These are phyloP conservation scores for Columbina picui DNA, from an alignment of 2,113 vertebrate species.

Conservation along the genomic window DNA sequence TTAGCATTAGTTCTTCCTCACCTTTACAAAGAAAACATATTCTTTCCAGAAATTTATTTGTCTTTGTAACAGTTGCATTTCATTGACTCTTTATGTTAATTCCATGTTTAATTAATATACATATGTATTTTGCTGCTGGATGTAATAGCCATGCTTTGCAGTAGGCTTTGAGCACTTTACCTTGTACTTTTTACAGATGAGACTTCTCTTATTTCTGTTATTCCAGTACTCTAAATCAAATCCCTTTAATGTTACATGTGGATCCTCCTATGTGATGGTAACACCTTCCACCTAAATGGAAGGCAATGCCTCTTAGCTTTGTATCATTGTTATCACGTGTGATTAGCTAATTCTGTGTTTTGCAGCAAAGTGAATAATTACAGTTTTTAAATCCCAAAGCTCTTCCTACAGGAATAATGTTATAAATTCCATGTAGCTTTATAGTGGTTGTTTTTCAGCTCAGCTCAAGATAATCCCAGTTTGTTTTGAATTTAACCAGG, in stretches of 20 bases:
- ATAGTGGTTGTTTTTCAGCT: background rate
- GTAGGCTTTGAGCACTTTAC: background rate
- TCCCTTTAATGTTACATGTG: background rate
- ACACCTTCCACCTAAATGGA: background rate
- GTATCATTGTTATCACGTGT: background rate
- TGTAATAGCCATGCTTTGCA: background rate
- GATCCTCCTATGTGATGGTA: background rate
- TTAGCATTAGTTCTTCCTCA: background rate
- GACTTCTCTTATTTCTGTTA: background rate
- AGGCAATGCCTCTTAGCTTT: background rate
- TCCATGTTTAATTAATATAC: background rate
- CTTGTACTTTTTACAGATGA: background rate
- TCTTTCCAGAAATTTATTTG: background rate
- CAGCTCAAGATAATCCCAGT: background rate
- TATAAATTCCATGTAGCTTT: background rate
- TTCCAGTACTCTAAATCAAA: background rate
- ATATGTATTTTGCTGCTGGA: background rate
- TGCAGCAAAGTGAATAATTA: background rate
- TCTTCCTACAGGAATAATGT: background rate
- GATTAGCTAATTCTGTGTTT: background rate
- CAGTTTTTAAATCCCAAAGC: background rate
- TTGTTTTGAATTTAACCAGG: background rate
- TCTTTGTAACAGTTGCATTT: background rate
- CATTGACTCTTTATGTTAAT: background rate
- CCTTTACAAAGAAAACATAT: fast-evolving